Conservation (phyloP, 2,888 invertebrate genomes). For the Pimpla rufipes region DNA sequence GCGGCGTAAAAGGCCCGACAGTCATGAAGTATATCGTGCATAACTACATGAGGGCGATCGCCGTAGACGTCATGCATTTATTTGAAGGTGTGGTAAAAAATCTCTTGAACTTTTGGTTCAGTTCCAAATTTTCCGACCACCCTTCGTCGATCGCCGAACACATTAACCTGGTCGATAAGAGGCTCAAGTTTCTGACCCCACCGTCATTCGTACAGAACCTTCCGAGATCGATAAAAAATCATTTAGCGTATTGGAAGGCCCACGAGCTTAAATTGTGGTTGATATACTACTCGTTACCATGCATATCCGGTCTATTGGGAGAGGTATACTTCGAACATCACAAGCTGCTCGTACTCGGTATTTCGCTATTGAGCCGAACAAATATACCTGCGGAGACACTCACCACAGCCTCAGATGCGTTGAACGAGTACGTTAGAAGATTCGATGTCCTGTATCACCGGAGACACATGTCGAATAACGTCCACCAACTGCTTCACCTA, state of each 20-base stretch:
- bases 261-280: constrained; percentile 28
- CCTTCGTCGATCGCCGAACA: constrained; percentile 6
- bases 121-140: neutral
- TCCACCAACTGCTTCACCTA: no score
- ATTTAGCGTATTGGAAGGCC: constrained; percentile 32
- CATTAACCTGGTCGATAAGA: constrained; percentile 17
- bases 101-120: constrained; percentile 27
- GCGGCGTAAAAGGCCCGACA: constrained; percentile 30
- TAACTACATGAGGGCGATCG: constrained; percentile 12
- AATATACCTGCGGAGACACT: neutral
- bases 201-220: constrained; percentile 35
- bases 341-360: neutral
- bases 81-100: constrained; percentile 31
- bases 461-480: neutral
- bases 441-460: neutral
- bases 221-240: constrained; percentile 17
- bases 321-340: neutral
- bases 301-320: neutral
- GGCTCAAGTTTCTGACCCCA: constrained; percentile 10
- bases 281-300: constrained; percentile 39
- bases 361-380: neutral
- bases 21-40: neutral
- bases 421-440: no score
- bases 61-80: constrained; percentile 46
- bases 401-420: no score